Evolutionary conservation across 2,888 invertebrate species (phyloP), one percentile per base, ranked within the genome.

Genomic region (Yponomeuta sedellus): DNA sequence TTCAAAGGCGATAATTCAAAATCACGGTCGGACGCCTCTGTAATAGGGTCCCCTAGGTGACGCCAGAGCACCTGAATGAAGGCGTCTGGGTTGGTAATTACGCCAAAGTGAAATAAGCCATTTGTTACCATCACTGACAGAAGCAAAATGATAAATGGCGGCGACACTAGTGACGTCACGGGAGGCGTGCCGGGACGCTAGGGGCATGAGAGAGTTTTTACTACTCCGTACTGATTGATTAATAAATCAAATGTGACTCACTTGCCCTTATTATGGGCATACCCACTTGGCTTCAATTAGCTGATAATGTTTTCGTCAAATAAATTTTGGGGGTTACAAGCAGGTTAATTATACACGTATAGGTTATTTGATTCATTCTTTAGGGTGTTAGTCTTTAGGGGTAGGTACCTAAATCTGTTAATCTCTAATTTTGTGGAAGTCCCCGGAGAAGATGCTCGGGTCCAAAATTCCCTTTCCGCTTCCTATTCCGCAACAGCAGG

Each of bases 101-200:
- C 68, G 70, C 67, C 67, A 67, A 69, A 71, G 69, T 68, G 71
- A 67, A 71, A 71, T 72, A 70, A 70, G 70, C 70, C 71, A 70
- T 73, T 73, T 73, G 70, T 72, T 71, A 71, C 71, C 65, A 72
- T 72, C 71, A 70, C 69, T 71, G 73, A 71, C 74, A 72, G 73
- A 70, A 69, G 67, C 69, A 28, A 72, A 71, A 71, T 74, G 74
- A 74, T 73, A 64, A 63, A 63, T 58, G 62, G 39, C 25, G 62
- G 39, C 25, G 63, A 63, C 40, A 44, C 44, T 19, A 44, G 40
- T 63, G 63, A 63, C 63, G 63, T 11, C 44, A 44, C 44, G 44
- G 20, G 20, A 12, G 61, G n/a, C 25, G 28, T 28, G 12, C 34
- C n/a, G n/a, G 61, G 57, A 57, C 19, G 57, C 19, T 16, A 8